phyloP scores from a whole-genome alignment of 2,888 invertebrate species.

The Lasioglossum malachurum region DNA sequence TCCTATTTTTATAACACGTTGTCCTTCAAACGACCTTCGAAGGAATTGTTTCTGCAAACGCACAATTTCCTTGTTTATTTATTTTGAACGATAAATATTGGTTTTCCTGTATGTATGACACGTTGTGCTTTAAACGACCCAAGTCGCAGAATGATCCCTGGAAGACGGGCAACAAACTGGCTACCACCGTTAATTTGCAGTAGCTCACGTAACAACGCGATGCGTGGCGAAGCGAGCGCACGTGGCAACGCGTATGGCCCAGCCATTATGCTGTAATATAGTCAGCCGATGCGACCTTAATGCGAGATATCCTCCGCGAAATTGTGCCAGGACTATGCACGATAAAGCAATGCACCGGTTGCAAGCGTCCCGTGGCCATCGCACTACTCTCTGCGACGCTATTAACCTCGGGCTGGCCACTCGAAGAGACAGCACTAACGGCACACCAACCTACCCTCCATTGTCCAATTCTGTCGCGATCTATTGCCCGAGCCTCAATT shows the following conservation, averaged over 20 bases:
- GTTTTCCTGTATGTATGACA: too few species aligned
- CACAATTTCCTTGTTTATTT: too few species aligned
- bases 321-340: conserved; percentile 73
- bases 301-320: conserved; percentile 79
- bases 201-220: conserved; percentile 25
- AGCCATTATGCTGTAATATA: conserved; percentile 71
- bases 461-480: conserved; percentile 62
- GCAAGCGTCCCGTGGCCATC: conserved; percentile 49
- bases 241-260: conserved; percentile 55
- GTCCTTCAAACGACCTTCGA: too few species aligned
- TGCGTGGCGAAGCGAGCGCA: conserved; percentile 31
- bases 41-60: too few species aligned
- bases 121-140: too few species aligned
- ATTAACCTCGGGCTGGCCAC: conserved; percentile 56
- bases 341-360: conserved; percentile 52
- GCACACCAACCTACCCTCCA: conserved; percentile 44
- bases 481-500: conserved; percentile 53
- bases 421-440: conserved; percentile 61
- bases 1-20: too few species aligned
- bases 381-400: conserved; percentile 45
- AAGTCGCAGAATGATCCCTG: not conserved
- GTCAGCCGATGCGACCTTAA: conserved; percentile 71
- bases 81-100: too few species aligned
- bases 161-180: conserved; percentile 50
- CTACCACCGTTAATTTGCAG: conserved; percentile 63